Conservation (phyloP, 2,113 vertebrate genomes). For the Colaptes auratus region DNA sequence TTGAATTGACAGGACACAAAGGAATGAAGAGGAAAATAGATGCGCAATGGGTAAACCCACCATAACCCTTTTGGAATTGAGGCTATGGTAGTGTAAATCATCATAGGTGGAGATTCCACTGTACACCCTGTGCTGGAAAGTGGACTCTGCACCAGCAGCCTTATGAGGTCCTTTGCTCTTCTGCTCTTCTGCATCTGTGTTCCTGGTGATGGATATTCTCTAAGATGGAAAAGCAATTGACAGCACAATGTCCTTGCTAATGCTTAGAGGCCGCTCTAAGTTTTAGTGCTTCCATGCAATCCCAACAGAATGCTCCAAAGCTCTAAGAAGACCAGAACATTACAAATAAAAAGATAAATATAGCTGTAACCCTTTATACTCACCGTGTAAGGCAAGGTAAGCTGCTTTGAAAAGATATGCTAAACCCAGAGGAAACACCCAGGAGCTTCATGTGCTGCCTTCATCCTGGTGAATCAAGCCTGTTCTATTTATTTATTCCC, state of each 20-base stretch:
- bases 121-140: neutral
- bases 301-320: neutral
- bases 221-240: neutral
- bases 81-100: neutral
- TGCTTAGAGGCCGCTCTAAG: neutral
- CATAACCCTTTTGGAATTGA: neutral
- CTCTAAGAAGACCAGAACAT: neutral
- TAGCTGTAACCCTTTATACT: neutral
- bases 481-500: slow-evolving; percentile 21
- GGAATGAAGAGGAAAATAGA: neutral
- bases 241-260: neutral
- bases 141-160: neutral
- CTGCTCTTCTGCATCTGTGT: neutral
- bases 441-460: neutral
- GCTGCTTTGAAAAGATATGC: neutral
- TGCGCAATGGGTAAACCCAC: neutral
- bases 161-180: neutral
- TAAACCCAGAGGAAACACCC: neutral
- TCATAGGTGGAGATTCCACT: neutral
- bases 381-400: neutral
- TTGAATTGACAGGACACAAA: neutral
- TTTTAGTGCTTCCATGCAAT: neutral
- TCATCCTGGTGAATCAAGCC: neutral
- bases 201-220: neutral
- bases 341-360: rapidly evolving